Conservation (phyloP, 2,888 invertebrate species). For the Drosophila koepferae region DNA sequence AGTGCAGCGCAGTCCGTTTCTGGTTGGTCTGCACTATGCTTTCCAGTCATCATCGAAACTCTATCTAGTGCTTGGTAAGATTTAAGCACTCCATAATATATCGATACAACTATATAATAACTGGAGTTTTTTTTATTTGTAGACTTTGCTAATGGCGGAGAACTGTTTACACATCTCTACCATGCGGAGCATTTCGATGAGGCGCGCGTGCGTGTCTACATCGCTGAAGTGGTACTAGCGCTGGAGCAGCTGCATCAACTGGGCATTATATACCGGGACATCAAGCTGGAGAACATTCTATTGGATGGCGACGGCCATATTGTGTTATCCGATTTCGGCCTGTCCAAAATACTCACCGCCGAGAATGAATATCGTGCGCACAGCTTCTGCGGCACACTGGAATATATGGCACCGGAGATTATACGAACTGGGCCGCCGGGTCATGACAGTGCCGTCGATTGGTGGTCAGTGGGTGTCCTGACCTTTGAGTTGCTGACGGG, state of each 20-base stretch:
- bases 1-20: conserved; percentile 96
- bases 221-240: conserved; percentile 98
- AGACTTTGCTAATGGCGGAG: conserved; percentile 99
- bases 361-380: conserved; percentile 93
- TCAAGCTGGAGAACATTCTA: conserved; percentile 98
- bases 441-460: conserved; percentile 99
- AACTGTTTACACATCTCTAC: conserved; percentile 98
- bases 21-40: conserved; percentile 98
- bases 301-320: conserved; percentile 97
- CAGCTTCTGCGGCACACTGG: conserved; percentile 99
- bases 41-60: conserved; percentile 99
- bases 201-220: conserved; percentile 95
- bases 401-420: conserved; percentile 98
- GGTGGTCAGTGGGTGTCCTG: conserved; percentile 99
- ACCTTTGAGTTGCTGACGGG: conserved; percentile 98
- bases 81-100: neutral
- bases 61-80: conserved; percentile 97
- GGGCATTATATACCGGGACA: conserved; percentile 98
- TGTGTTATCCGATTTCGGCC: conserved; percentile 98
- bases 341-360: conserved; percentile 93
- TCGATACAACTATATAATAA: neutral
- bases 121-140: conserved; percentile 74
- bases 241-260: conserved; percentile 98
- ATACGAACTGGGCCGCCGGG: conserved; percentile 94
- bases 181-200: conserved; percentile 97